phyloP scores from a whole-genome alignment of 1,140 invertebrate genomes.

The Atta texana region DNA sequence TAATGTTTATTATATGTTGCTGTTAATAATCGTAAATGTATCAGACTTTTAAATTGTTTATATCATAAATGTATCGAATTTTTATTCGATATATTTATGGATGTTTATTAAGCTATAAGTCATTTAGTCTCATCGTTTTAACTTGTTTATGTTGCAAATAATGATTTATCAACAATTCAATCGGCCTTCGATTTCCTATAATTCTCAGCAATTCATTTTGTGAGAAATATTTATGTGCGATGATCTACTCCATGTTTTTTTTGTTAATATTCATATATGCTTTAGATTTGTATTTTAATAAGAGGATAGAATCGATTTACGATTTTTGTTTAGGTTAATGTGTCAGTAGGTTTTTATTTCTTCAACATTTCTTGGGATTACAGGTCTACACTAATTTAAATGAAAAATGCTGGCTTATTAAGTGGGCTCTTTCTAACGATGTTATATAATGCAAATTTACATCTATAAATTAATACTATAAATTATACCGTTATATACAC shows the following conservation, averaged over 20 bases:
- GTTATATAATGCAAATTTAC: conserved; percentile 21
- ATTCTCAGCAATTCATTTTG: conserved; percentile 25
- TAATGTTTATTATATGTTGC: background rate
- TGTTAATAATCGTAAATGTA: background rate
- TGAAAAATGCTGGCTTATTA: conserved; percentile 11
- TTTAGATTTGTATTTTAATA: conserved; percentile 47
- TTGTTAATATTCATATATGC: conserved; percentile 17
- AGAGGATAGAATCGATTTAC: conserved; percentile 25
- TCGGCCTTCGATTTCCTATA: conserved; percentile 43
- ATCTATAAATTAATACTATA: conserved; percentile 9
- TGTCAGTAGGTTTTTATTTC: conserved; percentile 22
- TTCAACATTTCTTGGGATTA: conserved; percentile 1
- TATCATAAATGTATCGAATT: background rate
- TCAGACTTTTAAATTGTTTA: background rate
- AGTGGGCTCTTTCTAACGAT: background rate
- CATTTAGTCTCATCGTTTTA: conserved; percentile 5
- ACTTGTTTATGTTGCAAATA: conserved; percentile 30
- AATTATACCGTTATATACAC: conserved; percentile 3
- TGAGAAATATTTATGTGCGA: conserved; percentile 14
- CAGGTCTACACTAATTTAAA: background rate
- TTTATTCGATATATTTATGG: background rate
- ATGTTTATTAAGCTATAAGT: background rate
- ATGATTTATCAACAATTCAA: conserved; percentile 32
- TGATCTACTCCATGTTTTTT: conserved; percentile 24
- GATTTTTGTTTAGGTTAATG: conserved; percentile 11